Evolutionary conservation across 2,797 vertebrate genomes (phyloP), one percentile per base, ranked within the genome.

Genomic region (Distichodus sexfasciatus): DNA sequence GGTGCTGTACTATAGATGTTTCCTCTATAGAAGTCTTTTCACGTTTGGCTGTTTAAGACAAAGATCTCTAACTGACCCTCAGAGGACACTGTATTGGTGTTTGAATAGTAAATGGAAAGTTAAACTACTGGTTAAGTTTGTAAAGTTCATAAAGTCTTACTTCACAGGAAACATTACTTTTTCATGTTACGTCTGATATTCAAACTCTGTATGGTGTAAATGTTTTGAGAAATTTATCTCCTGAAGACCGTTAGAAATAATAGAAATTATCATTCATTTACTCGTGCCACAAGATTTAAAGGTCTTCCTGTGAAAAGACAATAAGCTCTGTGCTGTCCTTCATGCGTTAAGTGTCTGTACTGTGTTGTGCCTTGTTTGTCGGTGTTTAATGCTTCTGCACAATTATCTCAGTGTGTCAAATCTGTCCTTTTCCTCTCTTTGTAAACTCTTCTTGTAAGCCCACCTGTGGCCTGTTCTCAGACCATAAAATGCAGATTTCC

Each of bases 11-110:
- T 92, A 92, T 91, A 92, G 90, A 90, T 10, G 82, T 77, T 84
- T 88, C 84, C 87, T 92, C 90, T 91, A 92, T 92, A 91, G 90
- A 90, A 85, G 90, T 91, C 90, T 91, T 92, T 92, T 92, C 90
- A 92, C 90, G 89, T 86, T 89, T 91, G 89, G 74, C 77, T 1
- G 63, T 76, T 33, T 66, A 66, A 63, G 65, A 10, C 40, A 61
- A 8, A 19, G 9, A 51, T 15, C 33, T 48, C 2, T 60, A 77
- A 77, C 84, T 84, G 59, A 23, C 10, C 1, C n/a, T n/a, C n/a
- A n/a, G n/a, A n/a, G n/a, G n/a, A n/a, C n/a, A n/a, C n/a, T n/a
- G n/a, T n/a, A n/a, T n/a, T n/a, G n/a, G n/a, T n/a, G n/a, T n/a
- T n/a, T 33, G 31, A 33, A 33, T 33, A 33, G 4, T 9, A 33